Conservation (phyloP, 2,797 vertebrate genomes). For the Vipera latastei region DNA sequence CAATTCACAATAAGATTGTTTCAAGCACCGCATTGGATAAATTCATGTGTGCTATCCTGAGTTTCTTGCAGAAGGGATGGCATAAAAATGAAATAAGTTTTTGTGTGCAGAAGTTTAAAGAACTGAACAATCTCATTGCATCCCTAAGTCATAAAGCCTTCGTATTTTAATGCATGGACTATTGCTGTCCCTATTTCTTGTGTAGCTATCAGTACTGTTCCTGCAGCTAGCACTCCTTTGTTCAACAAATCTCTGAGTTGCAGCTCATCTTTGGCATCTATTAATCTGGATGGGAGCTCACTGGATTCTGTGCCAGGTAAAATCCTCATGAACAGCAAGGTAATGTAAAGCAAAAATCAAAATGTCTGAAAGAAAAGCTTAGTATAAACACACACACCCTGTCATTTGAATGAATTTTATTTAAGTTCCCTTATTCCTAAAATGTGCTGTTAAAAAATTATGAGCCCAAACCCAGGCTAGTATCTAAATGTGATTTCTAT, state of each 20-base stretch:
- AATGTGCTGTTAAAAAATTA: not conserved
- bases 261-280: constrained; percentile 73
- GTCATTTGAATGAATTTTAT: not conserved
- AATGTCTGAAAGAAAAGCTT: not conserved
- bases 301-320: constrained; percentile 85
- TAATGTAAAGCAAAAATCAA: not conserved
- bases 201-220: constrained; percentile 80
- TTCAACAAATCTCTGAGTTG: constrained; percentile 85
- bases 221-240: constrained; percentile 80
- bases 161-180: not conserved
- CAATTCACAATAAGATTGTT: not conserved
- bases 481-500: not conserved
- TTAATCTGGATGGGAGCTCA: constrained; percentile 75
- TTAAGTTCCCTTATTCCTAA: not conserved
- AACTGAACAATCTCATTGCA: too few relatives aligned
- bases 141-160: not conserved
- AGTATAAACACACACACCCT: too few relatives aligned
- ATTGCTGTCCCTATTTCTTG: not conserved
- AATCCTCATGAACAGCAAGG: accelerated
- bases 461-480: not conserved
- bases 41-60: not conserved
- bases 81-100: not conserved
- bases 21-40: not conserved
- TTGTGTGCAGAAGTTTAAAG: not conserved
- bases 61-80: not conserved